Evolutionary conservation across 2,797 vertebrate genomes (phyloP).

Genomic region (Furcifer pardalis): DNA sequence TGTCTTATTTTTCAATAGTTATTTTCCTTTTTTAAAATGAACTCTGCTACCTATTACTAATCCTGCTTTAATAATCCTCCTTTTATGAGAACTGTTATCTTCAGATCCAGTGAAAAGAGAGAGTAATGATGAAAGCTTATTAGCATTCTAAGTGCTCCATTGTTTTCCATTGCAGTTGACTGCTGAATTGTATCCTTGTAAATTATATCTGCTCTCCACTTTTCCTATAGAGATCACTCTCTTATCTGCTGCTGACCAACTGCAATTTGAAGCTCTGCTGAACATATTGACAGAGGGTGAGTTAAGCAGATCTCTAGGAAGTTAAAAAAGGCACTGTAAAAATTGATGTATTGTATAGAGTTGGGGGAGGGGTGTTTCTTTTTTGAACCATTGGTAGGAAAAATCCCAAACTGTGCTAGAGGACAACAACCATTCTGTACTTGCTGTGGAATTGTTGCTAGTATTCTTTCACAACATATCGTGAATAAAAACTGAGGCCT

Average conservation of each 20-base stretch:
- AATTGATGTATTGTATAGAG: background rate
- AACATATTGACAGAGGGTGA: conserved; percentile 29
- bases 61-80: conserved; percentile 32
- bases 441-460: background rate
- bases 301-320: conserved; percentile 29
- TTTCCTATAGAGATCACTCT: conserved; percentile 25
- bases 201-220: conserved; percentile 19
- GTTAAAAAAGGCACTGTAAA: conserved; percentile 10
- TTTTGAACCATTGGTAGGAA: background rate
- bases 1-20: conserved; percentile 1
- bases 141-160: conserved; percentile 21
- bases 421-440: background rate
- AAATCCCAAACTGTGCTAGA: conserved; percentile 9
- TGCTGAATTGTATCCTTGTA: conserved; percentile 37
- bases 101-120: background rate
- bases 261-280: conserved; percentile 39
- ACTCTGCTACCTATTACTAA: conserved; percentile 2
- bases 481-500: background rate
- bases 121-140: conserved; percentile 30
- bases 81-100: conserved; percentile 39
- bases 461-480: background rate
- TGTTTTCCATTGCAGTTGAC: conserved; percentile 26
- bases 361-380: background rate
- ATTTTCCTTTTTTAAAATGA: conserved; percentile 28
- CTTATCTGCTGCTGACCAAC: conserved; percentile 36